phyloP scores from a whole-genome alignment of 2,113 vertebrate genomes.

The Chaenocephalus aceratus region DNA sequence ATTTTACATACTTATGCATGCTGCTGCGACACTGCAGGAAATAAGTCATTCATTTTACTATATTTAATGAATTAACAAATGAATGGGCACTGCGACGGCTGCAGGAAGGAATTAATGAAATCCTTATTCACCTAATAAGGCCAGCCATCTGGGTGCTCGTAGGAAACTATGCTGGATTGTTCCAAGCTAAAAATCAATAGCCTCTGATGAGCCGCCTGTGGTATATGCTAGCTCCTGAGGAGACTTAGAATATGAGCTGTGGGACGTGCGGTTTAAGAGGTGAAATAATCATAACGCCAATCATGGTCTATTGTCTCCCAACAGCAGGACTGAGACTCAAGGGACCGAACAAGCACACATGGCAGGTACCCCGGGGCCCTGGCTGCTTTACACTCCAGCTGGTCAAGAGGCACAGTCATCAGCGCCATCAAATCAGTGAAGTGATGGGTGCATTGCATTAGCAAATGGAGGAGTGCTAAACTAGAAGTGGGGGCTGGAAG shows the following conservation, averaged over 20 bases:
- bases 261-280: constrained; percentile 33
- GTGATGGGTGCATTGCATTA: constrained; percentile 49
- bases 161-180: constrained; percentile 54
- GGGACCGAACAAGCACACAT: neutral
- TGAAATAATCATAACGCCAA: constrained; percentile 32
- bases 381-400: constrained; percentile 32
- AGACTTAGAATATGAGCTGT: constrained; percentile 28
- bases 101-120: constrained; percentile 40
- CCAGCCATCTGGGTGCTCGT: constrained; percentile 43
- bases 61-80: constrained; percentile 15
- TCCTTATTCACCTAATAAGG: constrained; percentile 29
- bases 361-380: constrained; percentile 21
- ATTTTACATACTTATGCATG: neutral
- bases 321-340: neutral
- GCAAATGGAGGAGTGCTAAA: constrained; percentile 44
- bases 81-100: neutral
- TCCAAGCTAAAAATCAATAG: constrained; percentile 58
- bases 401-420: constrained; percentile 37
- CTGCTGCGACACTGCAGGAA: constrained; percentile 10
- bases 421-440: constrained; percentile 63
- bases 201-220: constrained; percentile 45
- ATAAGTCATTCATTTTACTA: constrained; percentile 29
- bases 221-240: constrained; percentile 20
- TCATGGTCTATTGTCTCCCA: constrained; percentile 33
- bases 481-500: constrained; percentile 20